A percentile compares a stretch with the other conserved stretches of the same genome.
phyloP scores from a whole-genome alignment of 2,888 invertebrate species.

The Choreutis nemorana region DNA sequence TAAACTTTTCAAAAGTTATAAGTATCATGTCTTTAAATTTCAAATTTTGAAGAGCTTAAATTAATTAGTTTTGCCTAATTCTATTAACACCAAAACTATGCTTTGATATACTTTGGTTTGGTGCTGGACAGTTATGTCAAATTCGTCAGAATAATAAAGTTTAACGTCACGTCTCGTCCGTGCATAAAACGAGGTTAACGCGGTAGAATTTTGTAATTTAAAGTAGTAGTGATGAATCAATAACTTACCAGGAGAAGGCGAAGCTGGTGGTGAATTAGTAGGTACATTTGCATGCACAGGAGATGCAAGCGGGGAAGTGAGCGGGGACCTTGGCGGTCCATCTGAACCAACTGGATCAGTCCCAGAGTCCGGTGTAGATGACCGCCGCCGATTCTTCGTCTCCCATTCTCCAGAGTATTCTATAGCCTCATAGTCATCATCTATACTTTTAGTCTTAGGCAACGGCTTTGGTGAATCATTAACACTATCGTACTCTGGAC shows the following conservation, averaged over 20 bases:
- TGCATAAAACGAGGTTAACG: too few species aligned
- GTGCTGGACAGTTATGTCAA: too few species aligned
- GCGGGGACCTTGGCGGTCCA: conserved; percentile 31
- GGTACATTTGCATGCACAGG: conserved; percentile 39
- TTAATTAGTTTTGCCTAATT: too few species aligned
- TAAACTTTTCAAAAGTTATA: too few species aligned
- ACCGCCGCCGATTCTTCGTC: conserved; percentile 40
- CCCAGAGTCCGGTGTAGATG: conserved; percentile 48
- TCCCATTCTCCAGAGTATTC: conserved; percentile 42
- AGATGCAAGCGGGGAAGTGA: conserved; percentile 42
- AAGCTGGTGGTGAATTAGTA: conserved; percentile 29
- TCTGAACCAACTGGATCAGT: conserved; percentile 27
- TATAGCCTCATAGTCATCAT: conserved; percentile 32
- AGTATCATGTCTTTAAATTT: too few species aligned
- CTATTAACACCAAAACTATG: too few species aligned
- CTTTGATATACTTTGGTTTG: too few species aligned
- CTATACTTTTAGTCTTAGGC: conserved; percentile 18
- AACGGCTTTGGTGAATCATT: conserved; percentile 21
- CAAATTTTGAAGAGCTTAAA: too few species aligned
- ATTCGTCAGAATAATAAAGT: too few species aligned
- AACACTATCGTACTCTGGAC: conserved; percentile 21
- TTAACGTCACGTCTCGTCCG: too few species aligned
- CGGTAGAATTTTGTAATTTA: too few species aligned
- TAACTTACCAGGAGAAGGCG: conserved; percentile 46
- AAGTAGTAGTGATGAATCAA: conserved; percentile 4